Evolutionary conservation across 1,140 invertebrate genomes (phyloP).

Genomic region (Argopecten irradians): DNA sequence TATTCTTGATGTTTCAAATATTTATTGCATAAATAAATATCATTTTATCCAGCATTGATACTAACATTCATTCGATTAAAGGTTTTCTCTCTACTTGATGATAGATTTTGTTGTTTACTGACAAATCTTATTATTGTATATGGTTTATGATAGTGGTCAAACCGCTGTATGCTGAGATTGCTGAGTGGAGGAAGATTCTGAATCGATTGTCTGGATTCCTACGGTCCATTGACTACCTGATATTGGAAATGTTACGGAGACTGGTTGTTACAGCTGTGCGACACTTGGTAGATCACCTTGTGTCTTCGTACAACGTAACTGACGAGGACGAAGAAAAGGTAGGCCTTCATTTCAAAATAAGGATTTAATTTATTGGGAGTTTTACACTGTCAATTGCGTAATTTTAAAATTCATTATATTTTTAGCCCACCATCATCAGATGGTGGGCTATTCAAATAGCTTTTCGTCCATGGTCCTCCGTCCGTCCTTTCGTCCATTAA

Average conservation of each 20-base stretch:
- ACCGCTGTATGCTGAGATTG: slow-evolving; percentile 74
- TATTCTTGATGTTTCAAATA: too few relatives aligned
- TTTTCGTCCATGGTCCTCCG: too few relatives aligned
- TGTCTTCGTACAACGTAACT: slow-evolving; percentile 66
- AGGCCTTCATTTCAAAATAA: not conserved
- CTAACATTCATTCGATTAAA: too few relatives aligned
- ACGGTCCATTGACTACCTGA: slow-evolving; percentile 69
- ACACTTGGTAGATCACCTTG: slow-evolving; percentile 69
- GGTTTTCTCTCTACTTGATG: too few relatives aligned
- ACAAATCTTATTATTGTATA: not conserved
- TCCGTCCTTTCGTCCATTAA: too few relatives aligned
- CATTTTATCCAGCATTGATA: too few relatives aligned
- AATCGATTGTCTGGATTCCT: slow-evolving; percentile 72
- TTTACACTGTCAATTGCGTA: too few relatives aligned
- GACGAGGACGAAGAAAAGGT: slow-evolving; percentile 66
- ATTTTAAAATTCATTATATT: too few relatives aligned
- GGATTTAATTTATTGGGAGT: not conserved
- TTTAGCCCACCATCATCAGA: too few relatives aligned
- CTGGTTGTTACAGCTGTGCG: slow-evolving; percentile 72
- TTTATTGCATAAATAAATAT: too few relatives aligned
- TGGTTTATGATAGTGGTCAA: slow-evolving; percentile 49
- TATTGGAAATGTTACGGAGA: slow-evolving; percentile 73
- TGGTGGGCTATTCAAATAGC: too few relatives aligned
- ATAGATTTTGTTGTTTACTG: too few relatives aligned
- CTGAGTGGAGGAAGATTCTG: slow-evolving; percentile 75